phyloP scores from a whole-genome alignment of 2,888 invertebrate genomes.

The Drosophila niveifrons region DNA sequence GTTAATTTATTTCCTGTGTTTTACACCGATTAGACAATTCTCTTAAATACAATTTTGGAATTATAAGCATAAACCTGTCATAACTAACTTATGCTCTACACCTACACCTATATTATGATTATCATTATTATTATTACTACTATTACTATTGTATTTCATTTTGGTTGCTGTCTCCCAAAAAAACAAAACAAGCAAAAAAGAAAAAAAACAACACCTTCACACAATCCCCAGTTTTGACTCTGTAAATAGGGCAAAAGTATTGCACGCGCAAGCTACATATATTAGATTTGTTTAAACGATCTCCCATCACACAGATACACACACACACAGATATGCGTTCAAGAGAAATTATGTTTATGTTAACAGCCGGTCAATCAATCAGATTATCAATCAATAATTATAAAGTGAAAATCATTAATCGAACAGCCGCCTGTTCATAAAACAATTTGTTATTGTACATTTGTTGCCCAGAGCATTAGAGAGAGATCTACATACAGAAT shows the following conservation, averaged over 20 bases:
- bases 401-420: constrained; percentile 14
- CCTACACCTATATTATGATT: constrained; percentile 10
- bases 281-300: constrained; percentile 42
- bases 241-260: constrained; percentile 50
- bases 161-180: constrained; percentile 12
- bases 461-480: constrained; percentile 46
- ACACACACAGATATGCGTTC: not conserved
- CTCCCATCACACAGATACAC: constrained; percentile 30
- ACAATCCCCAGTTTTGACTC: constrained; percentile 28
- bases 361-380: constrained; percentile 31
- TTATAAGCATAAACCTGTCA: constrained; percentile 56
- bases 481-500: constrained; percentile 17
- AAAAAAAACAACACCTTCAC: not conserved
- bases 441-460: constrained; percentile 67
- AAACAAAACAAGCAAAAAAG: too few species aligned
- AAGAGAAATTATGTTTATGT: constrained; percentile 20
- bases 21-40: constrained; percentile 76
- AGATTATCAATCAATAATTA: constrained; percentile 28
- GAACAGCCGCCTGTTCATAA: constrained; percentile 44
- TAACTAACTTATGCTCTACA: constrained; percentile 27
- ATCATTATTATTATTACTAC: constrained; percentile 9
- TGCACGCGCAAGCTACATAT: constrained; percentile 17
- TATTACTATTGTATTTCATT: constrained; percentile 7
- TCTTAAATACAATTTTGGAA: constrained; percentile 68
- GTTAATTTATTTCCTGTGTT: constrained; percentile 76